Percentiles rank a stretch among this genome's conserved stretches.
phyloP scores from a whole-genome alignment of 92 coral and sea anemone species.

The Paramuricea clavata region DNA sequence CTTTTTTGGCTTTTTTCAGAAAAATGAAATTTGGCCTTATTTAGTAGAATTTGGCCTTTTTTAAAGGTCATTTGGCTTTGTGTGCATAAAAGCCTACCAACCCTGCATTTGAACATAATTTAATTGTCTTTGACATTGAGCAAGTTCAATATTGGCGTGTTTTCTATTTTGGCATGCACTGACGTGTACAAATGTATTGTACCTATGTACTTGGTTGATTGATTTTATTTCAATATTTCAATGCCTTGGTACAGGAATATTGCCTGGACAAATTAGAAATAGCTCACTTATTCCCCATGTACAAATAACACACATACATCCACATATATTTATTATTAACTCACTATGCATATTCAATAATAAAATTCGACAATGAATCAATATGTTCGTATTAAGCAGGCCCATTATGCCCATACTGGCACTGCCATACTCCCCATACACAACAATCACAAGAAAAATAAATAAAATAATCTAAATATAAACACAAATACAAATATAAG shows the following conservation, averaged over 20 bases:
- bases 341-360: background rate
- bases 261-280: background rate
- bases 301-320: background rate
- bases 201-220: too few species aligned
- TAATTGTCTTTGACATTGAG: too few species aligned
- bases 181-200: background rate
- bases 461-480: background rate
- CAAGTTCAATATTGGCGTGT: too few species aligned
- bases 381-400: background rate
- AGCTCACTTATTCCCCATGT: background rate
- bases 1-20: too few species aligned
- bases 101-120: too few species aligned
- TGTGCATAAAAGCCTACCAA: too few species aligned
- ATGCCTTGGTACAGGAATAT: background rate
- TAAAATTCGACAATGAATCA: background rate
- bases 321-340: background rate
- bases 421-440: background rate
- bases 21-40: too few species aligned
- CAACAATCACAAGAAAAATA: background rate
- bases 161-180: background rate
- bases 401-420: too few species aligned
- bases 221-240: background rate
- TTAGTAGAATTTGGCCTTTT: too few species aligned
- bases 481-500: background rate
- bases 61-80: too few species aligned